Conservation (phyloP, 1,140 invertebrate species). For the Leptopilina boulardi region DNA sequence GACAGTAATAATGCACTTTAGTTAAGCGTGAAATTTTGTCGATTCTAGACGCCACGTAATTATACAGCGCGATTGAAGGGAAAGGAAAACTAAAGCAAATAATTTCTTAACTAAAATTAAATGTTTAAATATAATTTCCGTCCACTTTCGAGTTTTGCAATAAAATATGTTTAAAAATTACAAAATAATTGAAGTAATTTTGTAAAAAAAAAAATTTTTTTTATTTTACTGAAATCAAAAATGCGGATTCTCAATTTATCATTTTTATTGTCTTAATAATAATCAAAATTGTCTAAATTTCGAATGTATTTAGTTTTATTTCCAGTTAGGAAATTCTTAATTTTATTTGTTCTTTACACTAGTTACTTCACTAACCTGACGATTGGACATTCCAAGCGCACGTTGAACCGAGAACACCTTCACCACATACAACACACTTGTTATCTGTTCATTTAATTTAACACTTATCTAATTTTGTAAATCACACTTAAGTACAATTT, state of each 20-base stretch:
- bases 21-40: constrained; percentile 7
- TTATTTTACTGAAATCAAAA: not conserved
- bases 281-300: not conserved
- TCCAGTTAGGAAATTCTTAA: not conserved
- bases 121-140: not conserved
- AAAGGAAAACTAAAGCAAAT: constrained; percentile 6
- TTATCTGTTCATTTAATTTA: constrained; percentile 37
- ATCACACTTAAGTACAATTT: not conserved
- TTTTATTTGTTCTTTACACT: constrained; percentile 32
- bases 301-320: not conserved
- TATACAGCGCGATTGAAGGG: constrained; percentile 16
- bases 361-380: constrained; percentile 60
- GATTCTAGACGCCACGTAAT: constrained; percentile 5
- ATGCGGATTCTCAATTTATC: not conserved
- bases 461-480: not conserved
- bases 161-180: not conserved
- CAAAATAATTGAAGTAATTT: not conserved
- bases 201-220: not conserved
- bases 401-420: constrained; percentile 65
- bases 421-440: constrained; percentile 38
- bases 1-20: constrained; percentile 4
- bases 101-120: constrained; percentile 14
- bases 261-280: not conserved
- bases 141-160: not conserved
- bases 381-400: constrained; percentile 65